phyloP scores from a whole-genome alignment of 2,113 vertebrate species.

The Mystacornis crossleyi region DNA sequence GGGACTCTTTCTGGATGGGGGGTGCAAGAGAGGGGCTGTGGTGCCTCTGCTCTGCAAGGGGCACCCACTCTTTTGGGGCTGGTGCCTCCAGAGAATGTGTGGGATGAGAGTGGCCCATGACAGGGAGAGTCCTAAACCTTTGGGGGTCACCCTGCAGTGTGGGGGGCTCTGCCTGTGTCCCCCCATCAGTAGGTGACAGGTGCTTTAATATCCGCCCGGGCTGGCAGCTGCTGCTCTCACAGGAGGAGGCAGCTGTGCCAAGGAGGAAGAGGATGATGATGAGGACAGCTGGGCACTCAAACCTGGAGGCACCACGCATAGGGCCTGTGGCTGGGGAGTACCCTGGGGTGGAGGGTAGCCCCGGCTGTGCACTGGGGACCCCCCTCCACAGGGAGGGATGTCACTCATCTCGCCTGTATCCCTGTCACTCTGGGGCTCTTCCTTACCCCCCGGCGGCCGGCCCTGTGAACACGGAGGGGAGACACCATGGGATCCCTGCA shows the following conservation, averaged over 20 bases:
- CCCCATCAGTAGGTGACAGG: neutral
- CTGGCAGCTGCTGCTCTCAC: neutral
- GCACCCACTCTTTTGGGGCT: neutral
- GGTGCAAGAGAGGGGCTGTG: fast-evolving
- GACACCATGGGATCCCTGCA: fast-evolving
- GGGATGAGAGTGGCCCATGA: neutral
- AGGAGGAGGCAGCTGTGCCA: neutral
- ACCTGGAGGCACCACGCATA: neutral
- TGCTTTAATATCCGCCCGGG: neutral
- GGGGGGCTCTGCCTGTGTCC: neutral
- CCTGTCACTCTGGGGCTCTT: fast-evolving
- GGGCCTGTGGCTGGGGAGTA: neutral
- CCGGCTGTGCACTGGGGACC: fast-evolving
- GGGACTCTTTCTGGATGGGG: neutral
- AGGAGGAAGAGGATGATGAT: neutral
- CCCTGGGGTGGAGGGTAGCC: neutral
- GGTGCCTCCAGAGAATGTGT: fast-evolving
- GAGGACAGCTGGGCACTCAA: neutral
- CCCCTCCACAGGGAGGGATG: fast-evolving
- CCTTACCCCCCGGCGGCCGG: fast-evolving
- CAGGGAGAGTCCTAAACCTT: neutral
- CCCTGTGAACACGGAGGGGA: fast-evolving
- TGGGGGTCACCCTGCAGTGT: neutral
- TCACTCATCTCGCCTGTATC: fast-evolving
- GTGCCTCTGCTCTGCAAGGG: neutral